phyloP scores from a whole-genome alignment of 2,113 vertebrate genomes.

The Gymnogyps californianus region DNA sequence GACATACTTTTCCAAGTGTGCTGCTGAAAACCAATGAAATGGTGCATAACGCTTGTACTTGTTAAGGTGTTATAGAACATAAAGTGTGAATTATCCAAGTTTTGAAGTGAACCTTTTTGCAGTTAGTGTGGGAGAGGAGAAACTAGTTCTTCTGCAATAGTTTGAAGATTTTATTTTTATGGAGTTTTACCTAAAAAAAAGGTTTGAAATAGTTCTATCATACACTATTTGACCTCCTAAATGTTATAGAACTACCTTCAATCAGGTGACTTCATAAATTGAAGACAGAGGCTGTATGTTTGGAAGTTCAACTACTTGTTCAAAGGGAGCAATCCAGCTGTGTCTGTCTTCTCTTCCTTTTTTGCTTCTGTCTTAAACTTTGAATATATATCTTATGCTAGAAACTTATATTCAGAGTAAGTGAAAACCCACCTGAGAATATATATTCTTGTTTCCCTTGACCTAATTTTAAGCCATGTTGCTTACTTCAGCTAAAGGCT shows the following conservation, averaged over 20 bases:
- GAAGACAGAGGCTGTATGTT: background rate
- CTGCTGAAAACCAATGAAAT: slow-evolving; percentile 29
- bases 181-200: background rate
- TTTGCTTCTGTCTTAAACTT: background rate
- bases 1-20: background rate
- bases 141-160: background rate
- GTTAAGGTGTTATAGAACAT: background rate
- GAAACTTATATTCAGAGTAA: background rate
- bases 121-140: background rate
- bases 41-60: background rate
- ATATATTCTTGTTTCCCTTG: background rate
- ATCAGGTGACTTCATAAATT: background rate
- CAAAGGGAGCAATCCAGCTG: background rate
- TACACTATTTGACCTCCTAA: background rate
- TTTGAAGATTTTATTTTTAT: background rate
- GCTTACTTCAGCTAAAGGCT: background rate
- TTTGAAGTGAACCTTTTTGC: background rate
- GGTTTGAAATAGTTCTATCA: background rate
- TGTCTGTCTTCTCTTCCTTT: background rate
- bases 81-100: background rate
- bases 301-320: background rate
- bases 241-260: background rate
- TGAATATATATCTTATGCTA: background rate
- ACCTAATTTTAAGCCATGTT: background rate
- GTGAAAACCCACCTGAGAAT: background rate